phyloP scores from a whole-genome alignment of 2,113 vertebrate species.

The Indri indri region DNA sequence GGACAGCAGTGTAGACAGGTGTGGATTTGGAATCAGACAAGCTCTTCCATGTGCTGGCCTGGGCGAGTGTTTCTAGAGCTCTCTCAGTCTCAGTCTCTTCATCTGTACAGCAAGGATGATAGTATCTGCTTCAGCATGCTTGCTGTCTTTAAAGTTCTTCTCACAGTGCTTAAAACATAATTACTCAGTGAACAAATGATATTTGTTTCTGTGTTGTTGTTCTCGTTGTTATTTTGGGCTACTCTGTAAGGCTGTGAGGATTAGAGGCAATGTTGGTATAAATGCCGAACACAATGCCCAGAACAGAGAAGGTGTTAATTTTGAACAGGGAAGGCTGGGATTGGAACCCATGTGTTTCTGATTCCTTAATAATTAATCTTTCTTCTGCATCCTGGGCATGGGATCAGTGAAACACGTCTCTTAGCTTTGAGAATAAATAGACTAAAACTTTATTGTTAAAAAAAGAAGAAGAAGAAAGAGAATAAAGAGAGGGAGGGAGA shows the following conservation, averaged over 20 bases:
- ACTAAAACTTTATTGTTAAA: neutral
- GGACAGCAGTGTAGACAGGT: neutral
- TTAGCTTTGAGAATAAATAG: neutral
- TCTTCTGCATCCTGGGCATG: neutral
- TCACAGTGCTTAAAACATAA: neutral
- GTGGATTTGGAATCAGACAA: neutral
- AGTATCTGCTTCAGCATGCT: neutral
- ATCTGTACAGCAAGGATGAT: too few relatives aligned
- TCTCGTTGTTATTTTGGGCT: neutral
- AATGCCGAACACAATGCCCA: neutral
- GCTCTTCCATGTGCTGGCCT: neutral
- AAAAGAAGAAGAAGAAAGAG: too few relatives aligned
- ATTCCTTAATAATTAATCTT: neutral
- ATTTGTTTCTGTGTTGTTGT: neutral
- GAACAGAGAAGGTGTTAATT: neutral
- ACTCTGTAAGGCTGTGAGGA: neutral
- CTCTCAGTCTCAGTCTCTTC: neutral
- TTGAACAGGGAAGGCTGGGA: neutral
- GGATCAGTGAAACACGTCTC: neutral
- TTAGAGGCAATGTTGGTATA: neutral
- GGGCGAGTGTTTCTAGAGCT: neutral
- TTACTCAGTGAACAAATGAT: neutral
- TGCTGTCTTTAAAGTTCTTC: neutral
- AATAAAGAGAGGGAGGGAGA: accelerated
- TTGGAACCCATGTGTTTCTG: neutral